A percentile compares a stretch with the other conserved stretches of the same genome.
phyloP scores from a whole-genome alignment of 2,113 vertebrate genomes.

The Odontesthes bonariensis region DNA sequence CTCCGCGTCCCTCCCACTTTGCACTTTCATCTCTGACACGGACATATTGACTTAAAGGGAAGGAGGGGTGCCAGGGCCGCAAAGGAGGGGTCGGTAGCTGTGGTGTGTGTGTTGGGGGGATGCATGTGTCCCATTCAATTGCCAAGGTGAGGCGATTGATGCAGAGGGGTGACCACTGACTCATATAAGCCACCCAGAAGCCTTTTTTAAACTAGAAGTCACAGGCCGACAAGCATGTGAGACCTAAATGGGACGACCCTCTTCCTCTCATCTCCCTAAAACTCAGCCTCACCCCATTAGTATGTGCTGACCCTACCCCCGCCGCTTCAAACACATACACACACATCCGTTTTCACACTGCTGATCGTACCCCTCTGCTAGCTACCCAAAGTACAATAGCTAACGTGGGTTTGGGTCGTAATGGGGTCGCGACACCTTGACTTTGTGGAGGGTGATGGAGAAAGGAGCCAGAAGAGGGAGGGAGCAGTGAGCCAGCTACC shows the following conservation, averaged over 20 bases:
- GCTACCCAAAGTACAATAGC: constrained; percentile 48
- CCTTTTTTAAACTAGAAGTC: constrained; percentile 64
- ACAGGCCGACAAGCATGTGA: constrained; percentile 69
- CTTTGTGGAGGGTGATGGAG: constrained; percentile 76
- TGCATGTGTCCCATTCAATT: constrained; percentile 75
- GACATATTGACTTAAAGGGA: constrained; percentile 82
- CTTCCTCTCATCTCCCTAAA: constrained; percentile 76
- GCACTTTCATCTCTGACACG: constrained; percentile 87
- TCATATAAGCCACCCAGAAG: constrained; percentile 73
- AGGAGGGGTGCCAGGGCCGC: constrained; percentile 58
- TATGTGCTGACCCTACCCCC: constrained; percentile 47
- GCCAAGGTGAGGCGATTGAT: constrained; percentile 79
- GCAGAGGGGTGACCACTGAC: constrained; percentile 67
- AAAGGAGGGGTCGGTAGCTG: constrained; percentile 44
- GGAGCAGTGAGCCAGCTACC: constrained; percentile 48
- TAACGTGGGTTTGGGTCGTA: constrained; percentile 61
- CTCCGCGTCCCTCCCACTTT: constrained; percentile 78
- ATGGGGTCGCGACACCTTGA: constrained; percentile 77
- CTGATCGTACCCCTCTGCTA: constrained; percentile 30
- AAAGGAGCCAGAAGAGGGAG: constrained; percentile 77
- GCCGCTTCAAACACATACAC: constrained; percentile 46
- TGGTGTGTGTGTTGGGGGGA: constrained; percentile 47
- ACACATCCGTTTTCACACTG: constrained; percentile 65
- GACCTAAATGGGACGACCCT: constrained; percentile 59
- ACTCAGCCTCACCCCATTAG: constrained; percentile 77